Percentiles rank a stretch among this genome's conserved stretches.
phyloP scores from a whole-genome alignment of 2,113 vertebrate genomes.

The Carassius carassius region DNA sequence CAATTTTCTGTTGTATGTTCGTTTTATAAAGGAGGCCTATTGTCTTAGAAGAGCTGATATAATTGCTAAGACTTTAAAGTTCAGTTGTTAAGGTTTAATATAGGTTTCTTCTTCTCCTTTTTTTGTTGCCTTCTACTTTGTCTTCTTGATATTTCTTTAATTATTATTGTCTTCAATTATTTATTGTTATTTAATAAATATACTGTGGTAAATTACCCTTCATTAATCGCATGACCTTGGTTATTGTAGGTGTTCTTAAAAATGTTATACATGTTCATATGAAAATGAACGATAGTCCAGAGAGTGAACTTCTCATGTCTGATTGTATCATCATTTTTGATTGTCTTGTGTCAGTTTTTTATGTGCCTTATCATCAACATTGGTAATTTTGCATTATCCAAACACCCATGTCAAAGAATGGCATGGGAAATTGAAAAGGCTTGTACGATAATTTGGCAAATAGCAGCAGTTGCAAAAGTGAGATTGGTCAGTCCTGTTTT shows the following conservation, averaged over 20 bases:
- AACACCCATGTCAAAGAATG: neutral
- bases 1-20: too few species aligned
- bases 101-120: neutral
- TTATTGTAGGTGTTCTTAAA: neutral
- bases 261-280: neutral
- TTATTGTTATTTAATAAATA: conserved; percentile 2
- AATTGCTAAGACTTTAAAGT: neutral
- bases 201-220: neutral
- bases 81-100: neutral
- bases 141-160: neutral
- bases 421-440: neutral
- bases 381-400: neutral
- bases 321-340: neutral
- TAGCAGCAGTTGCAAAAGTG: neutral
- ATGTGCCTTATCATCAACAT: neutral
- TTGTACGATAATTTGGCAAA: neutral
- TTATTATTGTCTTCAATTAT: neutral
- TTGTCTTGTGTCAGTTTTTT: neutral
- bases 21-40: too few species aligned
- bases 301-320: neutral
- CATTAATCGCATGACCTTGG: neutral
- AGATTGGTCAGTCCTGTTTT: neutral
- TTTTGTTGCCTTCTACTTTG: neutral
- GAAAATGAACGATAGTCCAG: neutral
- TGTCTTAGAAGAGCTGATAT: neutral